Percentiles rank a stretch among this genome's conserved stretches.
Evolutionary conservation across 1,140 invertebrate genomes (phyloP).

Genomic region (Procambarus clarkii): DNA sequence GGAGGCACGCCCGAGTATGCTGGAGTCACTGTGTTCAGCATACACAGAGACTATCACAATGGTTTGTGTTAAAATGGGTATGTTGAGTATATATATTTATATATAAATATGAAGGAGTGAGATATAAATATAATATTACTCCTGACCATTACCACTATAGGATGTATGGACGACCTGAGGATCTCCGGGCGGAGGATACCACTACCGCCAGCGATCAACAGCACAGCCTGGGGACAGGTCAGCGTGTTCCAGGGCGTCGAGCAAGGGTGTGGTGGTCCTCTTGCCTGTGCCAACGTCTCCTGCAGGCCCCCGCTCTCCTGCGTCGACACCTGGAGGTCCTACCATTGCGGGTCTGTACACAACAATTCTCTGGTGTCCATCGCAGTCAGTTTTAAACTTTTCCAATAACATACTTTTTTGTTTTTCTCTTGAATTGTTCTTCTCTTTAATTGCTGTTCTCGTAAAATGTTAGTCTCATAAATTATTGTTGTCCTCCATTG

Average conservation of each 20-base stretch:
- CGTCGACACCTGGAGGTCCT: constrained; percentile 96
- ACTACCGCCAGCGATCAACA: constrained; percentile 92
- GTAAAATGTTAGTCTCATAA: no score
- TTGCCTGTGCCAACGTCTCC: constrained; percentile 92
- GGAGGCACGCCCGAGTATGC: constrained; percentile 96
- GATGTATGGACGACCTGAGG: constrained; percentile 89
- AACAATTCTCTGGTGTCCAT: neutral
- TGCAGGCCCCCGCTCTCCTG: constrained; percentile 96
- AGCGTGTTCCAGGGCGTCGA: constrained; percentile 92
- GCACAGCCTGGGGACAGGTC: constrained; percentile 94
- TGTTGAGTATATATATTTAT: no score
- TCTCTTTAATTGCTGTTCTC: no score
- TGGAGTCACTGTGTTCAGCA: constrained; percentile 91
- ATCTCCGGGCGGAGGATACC: constrained; percentile 94
- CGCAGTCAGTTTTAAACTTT: no score
- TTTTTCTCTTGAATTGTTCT: no score
- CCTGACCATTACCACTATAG: constrained; percentile 75
- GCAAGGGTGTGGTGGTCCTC: constrained; percentile 93
- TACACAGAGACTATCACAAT: constrained; percentile 95
- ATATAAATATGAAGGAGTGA: neutral
- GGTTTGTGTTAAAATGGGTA: constrained; percentile 77
- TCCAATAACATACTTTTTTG: no score
- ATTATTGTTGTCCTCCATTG: no score
- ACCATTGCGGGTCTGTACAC: constrained; percentile 94
- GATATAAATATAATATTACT: neutral